Evolutionary conservation across 1,140 invertebrate genomes (phyloP).

Genomic region (Zaprionus africanus): DNA sequence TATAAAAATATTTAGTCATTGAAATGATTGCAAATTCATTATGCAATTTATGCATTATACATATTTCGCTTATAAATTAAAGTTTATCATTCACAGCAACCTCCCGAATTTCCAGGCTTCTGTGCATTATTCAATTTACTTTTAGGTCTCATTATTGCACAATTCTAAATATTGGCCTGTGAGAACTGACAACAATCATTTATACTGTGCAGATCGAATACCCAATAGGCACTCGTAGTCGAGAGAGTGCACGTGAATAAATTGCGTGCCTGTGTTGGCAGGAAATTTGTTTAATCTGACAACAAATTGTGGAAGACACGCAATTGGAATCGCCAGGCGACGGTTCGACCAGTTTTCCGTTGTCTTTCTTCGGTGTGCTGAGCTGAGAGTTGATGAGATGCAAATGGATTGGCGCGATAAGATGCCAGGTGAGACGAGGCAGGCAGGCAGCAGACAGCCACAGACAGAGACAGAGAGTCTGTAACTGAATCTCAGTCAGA

Average conservation of each 20-base stretch:
- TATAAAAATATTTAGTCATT: too few relatives aligned
- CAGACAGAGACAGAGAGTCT: conserved; percentile 17
- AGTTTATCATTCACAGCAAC: too few relatives aligned
- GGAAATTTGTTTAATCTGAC: conserved; percentile 80
- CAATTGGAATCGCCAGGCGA: conserved; percentile 57
- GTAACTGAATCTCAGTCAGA: conserved; percentile 19
- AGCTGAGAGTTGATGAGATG: conserved; percentile 76
- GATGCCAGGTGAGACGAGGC: conserved; percentile 47
- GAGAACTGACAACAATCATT: conserved; percentile 31
- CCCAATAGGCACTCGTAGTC: conserved; percentile 16
- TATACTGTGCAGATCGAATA: conserved; percentile 4
- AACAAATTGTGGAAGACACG: conserved; percentile 81
- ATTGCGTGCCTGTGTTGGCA: conserved; percentile 75
- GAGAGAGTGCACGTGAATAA: conserved; percentile 42
- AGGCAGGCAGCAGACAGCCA: conserved; percentile 15
- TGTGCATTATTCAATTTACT: not conserved
- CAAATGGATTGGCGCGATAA: conserved; percentile 79
- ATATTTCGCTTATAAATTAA: too few relatives aligned
- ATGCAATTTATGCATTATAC: too few relatives aligned
- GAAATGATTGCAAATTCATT: too few relatives aligned
- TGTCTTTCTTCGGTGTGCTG: conserved; percentile 37
- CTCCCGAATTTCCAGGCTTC: not conserved
- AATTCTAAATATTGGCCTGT: not conserved
- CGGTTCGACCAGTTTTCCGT: conserved; percentile 34
- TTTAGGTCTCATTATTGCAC: not conserved